Conservation (phyloP, 2,113 vertebrate genomes). For the Malurus melanocephalus region DNA sequence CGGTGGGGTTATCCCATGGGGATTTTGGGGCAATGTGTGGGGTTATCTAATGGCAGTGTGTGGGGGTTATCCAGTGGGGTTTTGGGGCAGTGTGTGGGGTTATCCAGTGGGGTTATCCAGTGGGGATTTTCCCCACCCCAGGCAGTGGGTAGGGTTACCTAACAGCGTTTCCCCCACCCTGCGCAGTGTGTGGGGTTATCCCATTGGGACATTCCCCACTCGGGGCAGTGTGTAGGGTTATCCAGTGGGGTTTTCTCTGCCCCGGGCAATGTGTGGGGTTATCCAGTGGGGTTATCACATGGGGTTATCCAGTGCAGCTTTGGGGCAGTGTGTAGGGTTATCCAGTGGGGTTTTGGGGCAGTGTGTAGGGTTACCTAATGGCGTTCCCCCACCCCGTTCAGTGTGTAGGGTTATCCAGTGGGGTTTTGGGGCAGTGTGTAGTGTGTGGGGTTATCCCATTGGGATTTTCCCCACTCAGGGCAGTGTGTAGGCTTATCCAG, state of each 20-base stretch:
- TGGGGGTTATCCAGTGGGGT: rapidly evolving
- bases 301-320: too few species aligned
- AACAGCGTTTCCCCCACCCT: too few species aligned
- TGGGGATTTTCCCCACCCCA: too few species aligned
- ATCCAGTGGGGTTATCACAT: too few species aligned
- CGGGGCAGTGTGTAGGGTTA: constrained; percentile 71
- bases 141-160: too few species aligned
- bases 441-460: constrained; percentile 63
- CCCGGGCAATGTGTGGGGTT: constrained; percentile 70
- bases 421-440: constrained; percentile 1
- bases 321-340: constrained; percentile 71
- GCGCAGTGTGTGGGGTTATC: constrained; percentile 71
- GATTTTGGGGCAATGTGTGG: too few species aligned
- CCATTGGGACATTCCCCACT: not conserved
- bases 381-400: too few species aligned
- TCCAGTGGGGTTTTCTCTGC: not conserved
- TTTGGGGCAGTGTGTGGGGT: constrained; percentile 76
- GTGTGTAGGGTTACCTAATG: constrained; percentile 67
- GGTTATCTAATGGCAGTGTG: too few species aligned
- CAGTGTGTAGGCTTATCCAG: constrained; percentile 70
- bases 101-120: too few species aligned
- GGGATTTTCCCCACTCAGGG: too few species aligned
- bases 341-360: not conserved
- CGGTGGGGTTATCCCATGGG: too few species aligned
- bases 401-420: too few species aligned